phyloP scores from a whole-genome alignment of 2,113 vertebrate genomes.

The Lethenteron reissneri region DNA sequence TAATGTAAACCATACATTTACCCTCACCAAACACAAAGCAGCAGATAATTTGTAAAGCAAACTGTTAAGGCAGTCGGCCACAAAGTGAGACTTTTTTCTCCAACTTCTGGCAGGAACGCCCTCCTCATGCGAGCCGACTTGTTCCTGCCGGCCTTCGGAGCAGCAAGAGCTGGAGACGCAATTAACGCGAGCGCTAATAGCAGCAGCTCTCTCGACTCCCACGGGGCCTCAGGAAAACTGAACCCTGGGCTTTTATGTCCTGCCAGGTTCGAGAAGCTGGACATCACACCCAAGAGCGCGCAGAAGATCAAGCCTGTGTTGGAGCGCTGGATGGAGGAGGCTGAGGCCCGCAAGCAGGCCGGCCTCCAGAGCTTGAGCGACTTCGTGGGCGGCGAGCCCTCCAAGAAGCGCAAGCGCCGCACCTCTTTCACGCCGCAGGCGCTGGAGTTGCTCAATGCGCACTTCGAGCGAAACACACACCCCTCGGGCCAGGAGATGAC shows the following conservation, averaged over 20 bases:
- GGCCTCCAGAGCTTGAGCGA: constrained; percentile 99
- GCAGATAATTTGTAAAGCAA: constrained; percentile 11
- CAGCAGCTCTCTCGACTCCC: too few species aligned
- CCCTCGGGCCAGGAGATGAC: constrained; percentile 99
- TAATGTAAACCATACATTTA: too few species aligned
- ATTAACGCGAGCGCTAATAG: constrained; percentile 98
- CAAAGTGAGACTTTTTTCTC: constrained; percentile 99
- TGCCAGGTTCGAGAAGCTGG: constrained; percentile 99
- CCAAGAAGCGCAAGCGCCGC: constrained; percentile 99
- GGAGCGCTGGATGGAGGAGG: constrained; percentile 99
- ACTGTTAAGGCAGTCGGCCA: constrained; percentile 29
- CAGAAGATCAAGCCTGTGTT: constrained; percentile 99
- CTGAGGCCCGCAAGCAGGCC: constrained; percentile 98
- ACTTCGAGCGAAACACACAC: constrained; percentile 99
- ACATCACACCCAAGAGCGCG: constrained; percentile 99
- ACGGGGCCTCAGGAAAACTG: constrained; percentile 66
- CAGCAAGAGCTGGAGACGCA: constrained; percentile 99
- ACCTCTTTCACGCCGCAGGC: constrained; percentile 99
- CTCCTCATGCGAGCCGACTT: constrained; percentile 99
- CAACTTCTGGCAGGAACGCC: constrained; percentile 99
- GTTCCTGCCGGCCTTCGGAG: constrained; percentile 60
- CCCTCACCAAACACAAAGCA: too few species aligned
- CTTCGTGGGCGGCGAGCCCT: constrained; percentile 96
- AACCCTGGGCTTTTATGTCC: constrained; percentile 99
- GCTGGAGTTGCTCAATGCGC: constrained; percentile 96